Percentiles rank a stretch among this genome's conserved stretches.
Conservation (phyloP, 2,888 invertebrate species). For the Hydropsyche betteni region DNA sequence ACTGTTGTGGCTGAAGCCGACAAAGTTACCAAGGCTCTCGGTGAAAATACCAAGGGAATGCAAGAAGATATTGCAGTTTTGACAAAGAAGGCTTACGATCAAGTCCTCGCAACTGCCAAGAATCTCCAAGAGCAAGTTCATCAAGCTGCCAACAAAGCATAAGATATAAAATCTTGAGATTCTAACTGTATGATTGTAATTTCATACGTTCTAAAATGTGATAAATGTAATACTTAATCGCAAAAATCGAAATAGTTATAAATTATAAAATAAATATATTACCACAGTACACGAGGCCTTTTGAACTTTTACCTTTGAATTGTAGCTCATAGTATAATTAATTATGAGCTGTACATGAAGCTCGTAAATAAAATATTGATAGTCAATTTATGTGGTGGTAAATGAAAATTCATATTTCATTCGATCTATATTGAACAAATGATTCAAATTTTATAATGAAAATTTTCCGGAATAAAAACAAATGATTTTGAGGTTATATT, state of each 20-base stretch:
- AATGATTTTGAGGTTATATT: too few relatives aligned
- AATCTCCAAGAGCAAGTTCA: slow-evolving; percentile 46
- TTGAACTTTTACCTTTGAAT: too few relatives aligned
- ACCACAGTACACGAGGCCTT: too few relatives aligned
- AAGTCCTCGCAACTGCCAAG: slow-evolving; percentile 46
- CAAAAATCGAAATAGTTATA: neutral
- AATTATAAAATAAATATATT: neutral
- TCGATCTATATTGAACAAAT: too few relatives aligned
- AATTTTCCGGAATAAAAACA: too few relatives aligned
- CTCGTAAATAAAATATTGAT: too few relatives aligned
- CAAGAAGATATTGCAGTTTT: slow-evolving; percentile 47
- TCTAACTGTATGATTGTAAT: neutral
- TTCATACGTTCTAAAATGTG: slow-evolving; percentile 3
- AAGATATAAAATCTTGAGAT: neutral
- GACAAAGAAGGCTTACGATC: slow-evolving; percentile 51
- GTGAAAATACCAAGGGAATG: slow-evolving; percentile 48
- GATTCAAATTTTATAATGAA: too few relatives aligned
- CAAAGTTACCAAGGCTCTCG: slow-evolving; percentile 47
- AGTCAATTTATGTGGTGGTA: too few relatives aligned
- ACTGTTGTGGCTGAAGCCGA: slow-evolving; percentile 48
- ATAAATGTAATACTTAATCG: neutral
- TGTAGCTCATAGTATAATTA: too few relatives aligned
- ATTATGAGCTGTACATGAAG: too few relatives aligned
- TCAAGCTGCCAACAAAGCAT: slow-evolving; percentile 47
- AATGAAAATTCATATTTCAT: too few relatives aligned